Percentiles rank a stretch among this genome's conserved stretches.
Conservation (phyloP, 2,113 vertebrate species). For the Coracopsis vasa region DNA sequence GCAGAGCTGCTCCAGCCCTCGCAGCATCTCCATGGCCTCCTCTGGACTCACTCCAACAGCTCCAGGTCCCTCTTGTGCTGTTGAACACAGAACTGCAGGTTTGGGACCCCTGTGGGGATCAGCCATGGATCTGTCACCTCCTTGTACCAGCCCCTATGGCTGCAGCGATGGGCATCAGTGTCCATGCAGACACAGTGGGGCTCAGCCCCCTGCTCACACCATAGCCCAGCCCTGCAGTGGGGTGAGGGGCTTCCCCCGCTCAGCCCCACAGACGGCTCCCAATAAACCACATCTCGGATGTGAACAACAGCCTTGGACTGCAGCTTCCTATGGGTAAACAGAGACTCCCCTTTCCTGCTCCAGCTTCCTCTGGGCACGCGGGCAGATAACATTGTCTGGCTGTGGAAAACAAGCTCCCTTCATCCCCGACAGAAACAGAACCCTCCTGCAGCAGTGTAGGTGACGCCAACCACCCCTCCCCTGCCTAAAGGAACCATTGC, state of each 20-base stretch:
- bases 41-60: not conserved
- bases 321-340: not conserved
- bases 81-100: not conserved
- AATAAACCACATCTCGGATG: not conserved
- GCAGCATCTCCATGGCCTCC: fast-evolving
- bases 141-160: not conserved
- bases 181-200: not conserved
- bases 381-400: not conserved
- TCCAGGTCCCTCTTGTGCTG: not conserved
- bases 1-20: not conserved
- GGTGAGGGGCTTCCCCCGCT: not conserved
- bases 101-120: not conserved
- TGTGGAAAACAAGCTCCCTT: not conserved
- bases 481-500: fast-evolving
- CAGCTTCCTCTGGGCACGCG: fast-evolving
- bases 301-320: not conserved
- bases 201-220: no score
- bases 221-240: not conserved
- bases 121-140: not conserved
- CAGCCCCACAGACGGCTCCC: not conserved
- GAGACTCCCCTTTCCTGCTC: not conserved
- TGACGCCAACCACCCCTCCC: fast-evolving
- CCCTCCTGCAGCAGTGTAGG: fast-evolving
- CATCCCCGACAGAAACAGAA: fast-evolving
- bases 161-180: fast-evolving